phyloP scores from a whole-genome alignment of 2,113 vertebrate species.

The Apistogramma diplotaenia region DNA sequence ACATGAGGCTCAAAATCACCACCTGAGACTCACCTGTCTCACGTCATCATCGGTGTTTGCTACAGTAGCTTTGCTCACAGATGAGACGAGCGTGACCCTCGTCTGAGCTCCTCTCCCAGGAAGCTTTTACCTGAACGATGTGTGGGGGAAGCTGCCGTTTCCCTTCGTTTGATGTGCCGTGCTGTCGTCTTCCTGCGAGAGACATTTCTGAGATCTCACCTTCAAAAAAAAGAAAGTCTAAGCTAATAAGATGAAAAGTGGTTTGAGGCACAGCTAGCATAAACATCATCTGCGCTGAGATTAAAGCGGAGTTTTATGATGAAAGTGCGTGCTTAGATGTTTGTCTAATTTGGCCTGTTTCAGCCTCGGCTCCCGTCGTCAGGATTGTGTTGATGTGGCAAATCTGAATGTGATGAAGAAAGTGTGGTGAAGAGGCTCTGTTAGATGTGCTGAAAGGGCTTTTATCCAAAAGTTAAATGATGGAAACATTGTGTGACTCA shows the following conservation, averaged over 20 bases:
- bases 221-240: constrained; percentile 14
- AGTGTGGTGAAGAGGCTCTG: neutral
- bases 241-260: constrained; percentile 61
- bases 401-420: constrained; percentile 25
- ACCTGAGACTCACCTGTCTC: neutral
- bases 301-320: constrained; percentile 63
- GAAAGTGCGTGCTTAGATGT: constrained; percentile 57
- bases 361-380: constrained; percentile 36
- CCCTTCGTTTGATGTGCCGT: constrained; percentile 63
- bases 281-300: constrained; percentile 59
- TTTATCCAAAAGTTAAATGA: constrained; percentile 46
- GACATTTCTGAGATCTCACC: constrained; percentile 28
- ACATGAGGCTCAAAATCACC: constrained; percentile 26
- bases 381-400: constrained; percentile 29
- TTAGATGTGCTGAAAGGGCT: constrained; percentile 34
- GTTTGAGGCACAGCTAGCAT: constrained; percentile 49
- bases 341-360: constrained; percentile 57
- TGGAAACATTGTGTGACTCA: neutral
- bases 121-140: constrained; percentile 40
- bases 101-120: constrained; percentile 1
- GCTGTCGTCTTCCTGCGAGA: constrained; percentile 11
- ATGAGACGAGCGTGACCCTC: neutral
- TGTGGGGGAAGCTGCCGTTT: constrained; percentile 45
- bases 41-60: too few relatives aligned
- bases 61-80: neutral